Evolutionary conservation across 2,888 invertebrate genomes (phyloP).

Genomic region (Eubasilissa splendida): DNA sequence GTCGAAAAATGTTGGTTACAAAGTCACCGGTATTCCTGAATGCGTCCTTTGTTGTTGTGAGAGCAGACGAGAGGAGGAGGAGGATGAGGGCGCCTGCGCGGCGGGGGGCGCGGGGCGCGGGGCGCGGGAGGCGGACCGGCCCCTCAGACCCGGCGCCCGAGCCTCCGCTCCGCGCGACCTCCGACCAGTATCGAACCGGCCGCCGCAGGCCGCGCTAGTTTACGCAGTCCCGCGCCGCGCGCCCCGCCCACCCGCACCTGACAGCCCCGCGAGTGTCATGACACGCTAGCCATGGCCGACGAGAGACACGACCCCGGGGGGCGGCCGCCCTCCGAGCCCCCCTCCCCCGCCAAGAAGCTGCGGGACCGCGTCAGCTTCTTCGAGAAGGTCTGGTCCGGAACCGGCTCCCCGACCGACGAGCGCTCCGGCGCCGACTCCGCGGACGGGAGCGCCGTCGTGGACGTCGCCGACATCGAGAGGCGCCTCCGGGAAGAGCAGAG

Average conservation of each 20-base stretch:
- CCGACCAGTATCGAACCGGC: slow-evolving; percentile 58
- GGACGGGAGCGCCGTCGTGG: slow-evolving; percentile 68
- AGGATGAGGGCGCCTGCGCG: slow-evolving; percentile 59
- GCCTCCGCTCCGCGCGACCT: slow-evolving; percentile 44
- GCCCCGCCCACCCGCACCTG: slow-evolving; percentile 17
- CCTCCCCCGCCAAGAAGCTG: slow-evolving; percentile 73
- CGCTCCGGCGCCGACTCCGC: slow-evolving; percentile 64
- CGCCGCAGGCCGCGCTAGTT: slow-evolving; percentile 41
- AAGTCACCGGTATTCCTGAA: slow-evolving; percentile 10
- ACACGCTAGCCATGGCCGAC: slow-evolving; percentile 55
- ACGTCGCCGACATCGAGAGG: slow-evolving; percentile 76
- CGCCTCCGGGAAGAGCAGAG: slow-evolving; percentile 73
- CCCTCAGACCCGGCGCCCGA: slow-evolving; percentile 43
- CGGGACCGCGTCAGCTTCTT: slow-evolving; percentile 85
- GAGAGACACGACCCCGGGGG: slow-evolving; percentile 62
- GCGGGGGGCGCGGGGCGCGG: slow-evolving; percentile 58
- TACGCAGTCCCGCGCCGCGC: background rate
- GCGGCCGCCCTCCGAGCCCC: slow-evolving; percentile 48
- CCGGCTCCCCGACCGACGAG: slow-evolving; percentile 62
- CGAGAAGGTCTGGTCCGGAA: slow-evolving; percentile 83
- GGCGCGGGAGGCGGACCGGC: slow-evolving; percentile 52
- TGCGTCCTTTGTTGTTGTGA: slow-evolving; percentile 44
- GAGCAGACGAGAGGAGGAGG: slow-evolving; percentile 27
- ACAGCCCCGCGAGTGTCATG: slow-evolving; percentile 34
- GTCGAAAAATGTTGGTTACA: background rate